These are phyloP conservation scores for Athetis lepigone DNA, from an alignment of 2,888 invertebrate species.

Conservation along the genomic window DNA sequence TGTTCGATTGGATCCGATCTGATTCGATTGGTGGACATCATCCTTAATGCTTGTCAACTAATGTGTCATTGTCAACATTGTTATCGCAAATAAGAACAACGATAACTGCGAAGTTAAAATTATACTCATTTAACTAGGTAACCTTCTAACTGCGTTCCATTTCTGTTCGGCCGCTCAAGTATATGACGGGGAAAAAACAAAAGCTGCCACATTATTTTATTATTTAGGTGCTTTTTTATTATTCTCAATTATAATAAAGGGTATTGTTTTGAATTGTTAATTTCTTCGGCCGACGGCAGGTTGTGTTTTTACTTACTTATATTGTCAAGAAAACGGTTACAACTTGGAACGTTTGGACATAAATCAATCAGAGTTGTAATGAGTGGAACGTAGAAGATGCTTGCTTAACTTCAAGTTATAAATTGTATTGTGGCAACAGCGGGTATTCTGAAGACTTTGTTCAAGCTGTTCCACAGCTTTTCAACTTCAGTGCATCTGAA, in stretches of 20 bases:
- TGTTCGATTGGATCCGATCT: too few relatives aligned
- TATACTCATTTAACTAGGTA: conserved; percentile 35
- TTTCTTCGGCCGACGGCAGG: background rate
- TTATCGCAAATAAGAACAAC: background rate
- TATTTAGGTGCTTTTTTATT: conserved; percentile 19
- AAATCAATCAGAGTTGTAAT: conserved; percentile 7
- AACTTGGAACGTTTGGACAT: background rate
- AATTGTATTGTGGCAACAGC: conserved; percentile 10
- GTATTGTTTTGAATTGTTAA: conserved; percentile 18
- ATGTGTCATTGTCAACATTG: background rate
- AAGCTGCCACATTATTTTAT: conserved; percentile 19
- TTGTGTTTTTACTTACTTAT: background rate
- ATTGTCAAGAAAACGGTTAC: conserved; percentile 5
- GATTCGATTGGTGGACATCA: background rate
- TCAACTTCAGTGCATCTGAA: background rate
- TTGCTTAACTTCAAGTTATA: conserved; percentile 10
- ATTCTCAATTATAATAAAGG: background rate
- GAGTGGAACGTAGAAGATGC: background rate
- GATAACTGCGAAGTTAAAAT: conserved; percentile 17
- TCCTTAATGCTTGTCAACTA: background rate
- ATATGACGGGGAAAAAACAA: conserved; percentile 16
- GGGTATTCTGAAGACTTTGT: background rate
- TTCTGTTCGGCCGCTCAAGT: background rate
- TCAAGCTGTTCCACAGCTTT: background rate
- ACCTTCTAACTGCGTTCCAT: conserved; percentile 1